Percentiles rank a stretch among this genome's conserved stretches.
Evolutionary conservation across 2,113 vertebrate species (phyloP).

Genomic region (Neomonachus schauinslandi): DNA sequence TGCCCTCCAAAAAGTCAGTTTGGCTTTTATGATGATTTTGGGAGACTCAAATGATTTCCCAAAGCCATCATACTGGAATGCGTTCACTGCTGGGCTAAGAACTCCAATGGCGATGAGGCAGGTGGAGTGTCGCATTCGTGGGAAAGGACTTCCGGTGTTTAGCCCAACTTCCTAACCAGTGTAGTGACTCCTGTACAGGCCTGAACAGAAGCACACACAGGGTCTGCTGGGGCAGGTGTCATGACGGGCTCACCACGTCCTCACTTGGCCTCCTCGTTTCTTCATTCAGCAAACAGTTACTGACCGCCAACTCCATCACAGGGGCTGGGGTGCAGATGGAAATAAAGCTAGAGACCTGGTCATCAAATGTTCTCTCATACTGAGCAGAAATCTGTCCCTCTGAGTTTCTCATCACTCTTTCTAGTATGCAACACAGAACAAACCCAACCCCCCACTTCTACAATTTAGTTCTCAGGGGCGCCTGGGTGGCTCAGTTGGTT

Average conservation of each 20-base stretch:
- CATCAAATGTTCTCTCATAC: not conserved
- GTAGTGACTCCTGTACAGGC: rapidly evolving
- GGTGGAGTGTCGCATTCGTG: rapidly evolving
- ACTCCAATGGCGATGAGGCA: not conserved
- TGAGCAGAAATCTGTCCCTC: not conserved
- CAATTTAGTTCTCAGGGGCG: not conserved
- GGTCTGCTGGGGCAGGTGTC: not conserved
- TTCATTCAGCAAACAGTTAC: not conserved
- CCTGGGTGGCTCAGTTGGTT: too few species aligned
- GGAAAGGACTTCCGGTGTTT: not conserved
- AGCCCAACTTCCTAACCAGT: not conserved
- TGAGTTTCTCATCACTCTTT: not conserved
- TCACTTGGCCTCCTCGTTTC: rapidly evolving
- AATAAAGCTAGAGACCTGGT: not conserved
- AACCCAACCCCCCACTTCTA: not conserved
- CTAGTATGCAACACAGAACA: not conserved
- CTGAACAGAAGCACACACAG: not conserved
- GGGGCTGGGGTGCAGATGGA: too few species aligned
- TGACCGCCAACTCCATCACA: not conserved
- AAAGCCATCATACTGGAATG: not conserved
- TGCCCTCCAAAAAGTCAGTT: not conserved
- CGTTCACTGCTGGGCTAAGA: not conserved
- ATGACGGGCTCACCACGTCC: rapidly evolving
- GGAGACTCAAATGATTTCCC: not conserved
- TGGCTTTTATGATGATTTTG: not conserved